Conservation (phyloP, 2,888 invertebrate genomes). For the Pteria penguin region DNA sequence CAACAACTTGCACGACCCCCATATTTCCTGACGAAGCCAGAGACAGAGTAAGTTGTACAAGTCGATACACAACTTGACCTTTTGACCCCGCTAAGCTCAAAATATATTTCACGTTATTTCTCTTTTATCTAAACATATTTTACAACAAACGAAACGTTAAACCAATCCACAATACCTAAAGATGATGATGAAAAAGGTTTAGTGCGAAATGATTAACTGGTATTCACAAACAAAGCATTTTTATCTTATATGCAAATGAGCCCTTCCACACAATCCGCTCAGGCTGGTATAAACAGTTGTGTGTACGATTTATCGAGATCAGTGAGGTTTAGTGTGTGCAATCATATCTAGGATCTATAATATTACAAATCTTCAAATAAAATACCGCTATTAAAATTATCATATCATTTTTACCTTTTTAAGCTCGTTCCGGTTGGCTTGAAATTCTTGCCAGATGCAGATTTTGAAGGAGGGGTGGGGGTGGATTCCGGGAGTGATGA, state of each 20-base stretch:
- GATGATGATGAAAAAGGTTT: conserved; percentile 29
- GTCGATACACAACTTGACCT: conserved; percentile 2
- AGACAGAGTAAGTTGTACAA: no score
- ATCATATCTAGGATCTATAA: no score
- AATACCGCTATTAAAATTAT: no score
- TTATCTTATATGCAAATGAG: conserved; percentile 73
- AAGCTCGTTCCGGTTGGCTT: conserved; percentile 63
- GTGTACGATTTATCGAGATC: no score
- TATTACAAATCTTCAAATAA: no score
- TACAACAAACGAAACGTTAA: conserved; percentile 36
- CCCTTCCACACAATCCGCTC: no score
- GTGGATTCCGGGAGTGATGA: conserved; percentile 14
- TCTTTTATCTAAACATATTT: conserved; percentile 34
- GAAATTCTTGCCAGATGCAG: conserved; percentile 46
- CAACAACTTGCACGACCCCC: no score
- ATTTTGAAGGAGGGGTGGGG: conserved; percentile 38
- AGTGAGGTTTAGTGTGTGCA: no score
- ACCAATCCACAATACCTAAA: conserved; percentile 29
- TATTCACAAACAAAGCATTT: conserved; percentile 38
- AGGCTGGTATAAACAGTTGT: no score
- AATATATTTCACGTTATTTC: conserved; percentile 26
- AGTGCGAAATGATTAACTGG: neutral
- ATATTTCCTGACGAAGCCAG: no score
- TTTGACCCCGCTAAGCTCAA: conserved; percentile 19
- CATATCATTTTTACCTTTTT: conserved; percentile 62